Evolutionary conservation across 2,888 invertebrate species (phyloP), one percentile per base, ranked within the genome.

Genomic region (Podabrus alpinus): DNA sequence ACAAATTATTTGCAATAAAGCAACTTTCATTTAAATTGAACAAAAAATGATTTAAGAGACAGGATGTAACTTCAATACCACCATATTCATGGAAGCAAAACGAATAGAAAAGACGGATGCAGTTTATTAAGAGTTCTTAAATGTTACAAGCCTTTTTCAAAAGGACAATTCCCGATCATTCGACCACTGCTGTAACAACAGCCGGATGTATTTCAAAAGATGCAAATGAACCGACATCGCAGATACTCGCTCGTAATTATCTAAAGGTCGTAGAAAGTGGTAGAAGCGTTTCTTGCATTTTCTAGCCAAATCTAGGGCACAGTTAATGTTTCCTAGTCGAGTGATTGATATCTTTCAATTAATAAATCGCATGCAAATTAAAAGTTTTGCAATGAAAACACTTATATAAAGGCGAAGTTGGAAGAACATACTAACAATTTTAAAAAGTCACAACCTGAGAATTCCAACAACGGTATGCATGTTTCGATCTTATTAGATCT

Each of bases 261-360:
- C 71, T 72, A 75, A 75, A 75, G 71, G 74, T 75, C 66, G 69
- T 72, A 72, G 71, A 71, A 74, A 74, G 74, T 74, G 74, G 71
- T 59, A 21, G 29, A 62, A 62, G 68, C 66, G 69, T 73, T 73
- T 69, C 73, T 73, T 74, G 74, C 71, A 75, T 75, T 75, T 75
- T 72, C 75, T 75, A 75, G 25, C 66, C 59, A 69, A 75, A 75
- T 75, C 71, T 75, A 67, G 75, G 75, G 75, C 75, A 72, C 60
- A 68, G 69, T 66, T 71, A 72, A 75, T 68, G 72, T 68, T 71
- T 75, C 75, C 71, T 69, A 45, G 29, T 69, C 59, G 69, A 69
- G 17, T 19, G 68, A 72, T 71, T 67, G 66, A 71, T 71, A 72
- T 75, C 71, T 64, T 45, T 66, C 61, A 64, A 45, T 25, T 62